Conservation (phyloP, 1,140 invertebrate genomes). For the Octopus sinensis region DNA sequence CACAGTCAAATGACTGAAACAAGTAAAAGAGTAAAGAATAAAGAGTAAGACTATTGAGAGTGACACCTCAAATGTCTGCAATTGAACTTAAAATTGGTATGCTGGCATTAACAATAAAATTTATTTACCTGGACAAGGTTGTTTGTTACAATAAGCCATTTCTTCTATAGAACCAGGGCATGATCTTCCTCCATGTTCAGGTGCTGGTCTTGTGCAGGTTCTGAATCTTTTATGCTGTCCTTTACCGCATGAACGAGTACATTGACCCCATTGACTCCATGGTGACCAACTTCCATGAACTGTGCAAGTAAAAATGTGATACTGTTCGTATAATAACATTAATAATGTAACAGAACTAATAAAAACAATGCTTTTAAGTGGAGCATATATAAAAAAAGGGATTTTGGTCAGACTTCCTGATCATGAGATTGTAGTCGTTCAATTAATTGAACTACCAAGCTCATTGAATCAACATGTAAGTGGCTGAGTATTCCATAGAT, state of each 20-base stretch:
- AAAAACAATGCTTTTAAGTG: too few relatives aligned
- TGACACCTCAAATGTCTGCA: too few relatives aligned
- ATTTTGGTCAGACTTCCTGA: too few relatives aligned
- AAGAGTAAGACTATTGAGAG: background rate
- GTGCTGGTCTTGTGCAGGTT: constrained; percentile 50
- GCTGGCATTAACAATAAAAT: background rate
- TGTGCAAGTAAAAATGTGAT: constrained; percentile 20
- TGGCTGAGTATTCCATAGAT: too few relatives aligned
- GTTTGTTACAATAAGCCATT: constrained; percentile 42
- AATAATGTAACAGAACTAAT: too few relatives aligned
- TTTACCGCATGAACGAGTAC: constrained; percentile 49
- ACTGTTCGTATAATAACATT: too few relatives aligned
- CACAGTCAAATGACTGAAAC: too few relatives aligned
- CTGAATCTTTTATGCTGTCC: constrained; percentile 47
- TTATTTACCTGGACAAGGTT: constrained; percentile 49
- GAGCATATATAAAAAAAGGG: too few relatives aligned
- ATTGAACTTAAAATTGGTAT: too few relatives aligned
- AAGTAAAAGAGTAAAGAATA: background rate
- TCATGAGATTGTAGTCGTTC: too few relatives aligned
- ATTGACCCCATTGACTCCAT: constrained; percentile 49
- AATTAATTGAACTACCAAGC: too few relatives aligned
- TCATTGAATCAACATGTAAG: too few relatives aligned
- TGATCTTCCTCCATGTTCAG: constrained; percentile 47
- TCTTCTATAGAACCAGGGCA: constrained; percentile 48
- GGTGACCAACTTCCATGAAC: constrained; percentile 53